phyloP scores from a whole-genome alignment of 2,888 invertebrate genomes.

The Myopa testacea region DNA sequence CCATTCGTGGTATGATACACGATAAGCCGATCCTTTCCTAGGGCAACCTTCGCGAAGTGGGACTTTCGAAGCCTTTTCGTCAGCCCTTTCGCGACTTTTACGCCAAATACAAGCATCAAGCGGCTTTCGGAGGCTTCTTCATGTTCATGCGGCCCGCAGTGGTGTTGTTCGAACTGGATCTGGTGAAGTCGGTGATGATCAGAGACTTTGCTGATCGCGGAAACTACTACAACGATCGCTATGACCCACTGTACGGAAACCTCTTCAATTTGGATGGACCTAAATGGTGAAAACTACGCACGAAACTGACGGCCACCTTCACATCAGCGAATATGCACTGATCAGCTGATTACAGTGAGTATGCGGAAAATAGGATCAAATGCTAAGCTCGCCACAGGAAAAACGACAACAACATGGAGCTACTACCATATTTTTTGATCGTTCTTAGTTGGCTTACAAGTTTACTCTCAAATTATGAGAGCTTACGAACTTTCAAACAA shows the following conservation, averaged over 20 bases:
- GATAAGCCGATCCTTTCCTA: conserved; percentile 53
- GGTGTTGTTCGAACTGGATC: conserved; percentile 59
- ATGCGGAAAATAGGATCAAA: no score
- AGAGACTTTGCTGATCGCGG: conserved; percentile 67
- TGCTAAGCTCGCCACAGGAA: no score
- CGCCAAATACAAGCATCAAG: conserved; percentile 54
- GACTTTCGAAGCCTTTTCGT: conserved; percentile 51
- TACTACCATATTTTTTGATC: no score
- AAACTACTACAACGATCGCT: conserved; percentile 60
- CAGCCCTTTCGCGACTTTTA: conserved; percentile 56
- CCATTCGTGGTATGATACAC: conserved; percentile 52
- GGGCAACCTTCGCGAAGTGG: conserved; percentile 54
- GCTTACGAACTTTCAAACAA: no score
- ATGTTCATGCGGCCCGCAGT: conserved; percentile 54
- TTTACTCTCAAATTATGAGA: no score
- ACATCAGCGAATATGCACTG: conserved; percentile 70
- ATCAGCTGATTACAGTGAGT: no score
- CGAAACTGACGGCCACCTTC: conserved; percentile 69
- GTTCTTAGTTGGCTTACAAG: no score
- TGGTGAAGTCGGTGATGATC: conserved; percentile 62
- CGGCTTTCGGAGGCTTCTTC: conserved; percentile 58
- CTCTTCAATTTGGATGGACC: conserved; percentile 65
- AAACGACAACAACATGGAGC: no score
- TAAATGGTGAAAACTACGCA: conserved; percentile 69
- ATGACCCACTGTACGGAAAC: conserved; percentile 66